Conservation (phyloP, 2,797 vertebrate genomes). For the Phoxinus dragarum region DNA sequence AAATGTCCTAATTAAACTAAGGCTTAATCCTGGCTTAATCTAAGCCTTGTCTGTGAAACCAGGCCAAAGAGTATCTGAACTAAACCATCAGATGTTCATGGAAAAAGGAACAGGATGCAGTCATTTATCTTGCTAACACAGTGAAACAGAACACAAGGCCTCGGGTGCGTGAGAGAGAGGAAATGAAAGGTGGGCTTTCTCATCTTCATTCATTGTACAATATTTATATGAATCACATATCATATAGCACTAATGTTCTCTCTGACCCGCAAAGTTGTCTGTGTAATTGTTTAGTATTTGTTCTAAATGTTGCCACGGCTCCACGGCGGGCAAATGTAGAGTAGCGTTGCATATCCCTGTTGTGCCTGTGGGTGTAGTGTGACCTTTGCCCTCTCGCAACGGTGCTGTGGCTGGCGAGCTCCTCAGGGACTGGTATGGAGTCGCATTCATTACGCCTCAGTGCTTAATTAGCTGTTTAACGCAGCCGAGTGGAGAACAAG, state of each 20-base stretch:
- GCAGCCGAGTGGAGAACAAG: slow-evolving; percentile 23
- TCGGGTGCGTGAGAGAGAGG: background rate
- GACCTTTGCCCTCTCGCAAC: slow-evolving; percentile 45
- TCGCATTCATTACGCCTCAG: slow-evolving; percentile 24
- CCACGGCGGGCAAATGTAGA: background rate
- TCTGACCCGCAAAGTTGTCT: slow-evolving; percentile 36
- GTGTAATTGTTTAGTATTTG: slow-evolving; percentile 37
- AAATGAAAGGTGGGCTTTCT: background rate
- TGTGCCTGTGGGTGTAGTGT: slow-evolving; percentile 42
- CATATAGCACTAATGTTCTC: background rate
- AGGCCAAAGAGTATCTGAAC: background rate
- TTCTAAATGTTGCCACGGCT: background rate
- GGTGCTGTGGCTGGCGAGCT: slow-evolving; percentile 13
- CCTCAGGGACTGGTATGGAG: slow-evolving; percentile 20
- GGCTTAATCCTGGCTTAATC: background rate
- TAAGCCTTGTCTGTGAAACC: background rate
- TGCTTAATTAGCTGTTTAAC: slow-evolving; percentile 47
- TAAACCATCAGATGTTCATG: background rate
- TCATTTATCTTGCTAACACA: slow-evolving; percentile 20
- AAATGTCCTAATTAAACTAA: background rate
- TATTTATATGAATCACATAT: slow-evolving; percentile 1
- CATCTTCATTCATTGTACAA: slow-evolving; percentile 2
- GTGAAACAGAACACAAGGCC: background rate
- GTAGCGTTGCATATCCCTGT: background rate
- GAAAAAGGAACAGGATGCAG: slow-evolving; percentile 11